A percentile compares a stretch with the other conserved stretches of the same genome.
Conservation (phyloP, 2,888 invertebrate genomes). For the Lypha dubia region DNA sequence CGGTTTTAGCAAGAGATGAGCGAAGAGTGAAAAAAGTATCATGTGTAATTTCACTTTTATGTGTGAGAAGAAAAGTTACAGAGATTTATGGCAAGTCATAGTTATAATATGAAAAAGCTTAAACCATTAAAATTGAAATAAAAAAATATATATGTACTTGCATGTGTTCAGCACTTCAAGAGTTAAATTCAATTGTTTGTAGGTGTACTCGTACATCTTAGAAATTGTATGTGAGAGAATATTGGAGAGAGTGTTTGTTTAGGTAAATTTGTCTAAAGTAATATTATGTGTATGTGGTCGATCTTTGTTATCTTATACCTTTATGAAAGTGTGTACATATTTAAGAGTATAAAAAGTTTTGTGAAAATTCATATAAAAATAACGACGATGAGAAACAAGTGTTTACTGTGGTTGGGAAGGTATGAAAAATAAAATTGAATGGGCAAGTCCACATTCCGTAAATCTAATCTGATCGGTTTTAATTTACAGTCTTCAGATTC, state of each 20-base stretch:
- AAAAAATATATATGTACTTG: too few species aligned
- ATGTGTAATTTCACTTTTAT: conserved; percentile 64
- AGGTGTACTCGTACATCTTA: conserved; percentile 2
- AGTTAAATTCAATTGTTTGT: background rate
- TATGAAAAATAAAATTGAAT: too few species aligned
- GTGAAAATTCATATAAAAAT: background rate
- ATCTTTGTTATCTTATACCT: background rate
- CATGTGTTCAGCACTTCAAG: background rate
- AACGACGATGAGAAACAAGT: background rate
- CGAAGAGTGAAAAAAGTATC: background rate
- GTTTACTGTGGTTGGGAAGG: background rate
- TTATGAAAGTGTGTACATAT: too few species aligned
- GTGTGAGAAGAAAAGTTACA: conserved; percentile 51
- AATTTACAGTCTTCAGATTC: too few species aligned
- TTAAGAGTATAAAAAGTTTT: too few species aligned
- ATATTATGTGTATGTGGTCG: background rate
- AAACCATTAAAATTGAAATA: conserved; percentile 63
- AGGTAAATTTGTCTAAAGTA: background rate
- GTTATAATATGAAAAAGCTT: conserved; percentile 70
- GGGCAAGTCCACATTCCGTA: too few species aligned
- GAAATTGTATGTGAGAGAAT: conserved; percentile 12
- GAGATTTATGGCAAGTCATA: conserved; percentile 72
- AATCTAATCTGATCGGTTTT: too few species aligned
- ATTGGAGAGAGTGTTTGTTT: background rate
- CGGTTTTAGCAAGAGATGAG: background rate